Evolutionary conservation across 1,140 invertebrate species (phyloP).

Genomic region (Drosophila triauraria): DNA sequence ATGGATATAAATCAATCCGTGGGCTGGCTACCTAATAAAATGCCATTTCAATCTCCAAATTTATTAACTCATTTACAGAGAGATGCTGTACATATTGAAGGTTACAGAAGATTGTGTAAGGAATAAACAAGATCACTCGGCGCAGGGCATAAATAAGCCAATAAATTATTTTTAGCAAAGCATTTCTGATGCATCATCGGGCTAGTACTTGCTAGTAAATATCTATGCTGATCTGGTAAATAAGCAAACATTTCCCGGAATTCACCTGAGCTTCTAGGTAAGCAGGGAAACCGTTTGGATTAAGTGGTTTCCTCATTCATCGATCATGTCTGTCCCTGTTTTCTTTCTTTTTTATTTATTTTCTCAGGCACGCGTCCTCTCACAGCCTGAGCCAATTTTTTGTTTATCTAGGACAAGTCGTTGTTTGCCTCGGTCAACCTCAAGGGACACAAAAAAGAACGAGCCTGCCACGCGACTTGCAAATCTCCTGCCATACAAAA

Average conservation of each 20-base stretch:
- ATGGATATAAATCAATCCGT: constrained; percentile 38
- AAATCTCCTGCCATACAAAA: constrained; percentile 43
- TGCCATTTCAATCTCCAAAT: constrained; percentile 12
- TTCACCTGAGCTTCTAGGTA: constrained; percentile 7
- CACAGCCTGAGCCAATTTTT: constrained; percentile 55
- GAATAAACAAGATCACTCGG: constrained; percentile 37
- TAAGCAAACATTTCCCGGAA: constrained; percentile 4
- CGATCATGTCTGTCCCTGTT: background rate
- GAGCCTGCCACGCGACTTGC: constrained; percentile 38
- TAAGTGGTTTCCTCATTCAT: constrained; percentile 11
- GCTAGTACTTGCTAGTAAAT: constrained; percentile 13
- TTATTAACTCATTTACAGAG: constrained; percentile 8
- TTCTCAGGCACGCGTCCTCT: constrained; percentile 32
- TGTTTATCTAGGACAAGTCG: constrained; percentile 51
- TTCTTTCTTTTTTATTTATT: constrained; percentile 13
- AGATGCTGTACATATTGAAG: constrained; percentile 10
- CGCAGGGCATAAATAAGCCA: constrained; percentile 14
- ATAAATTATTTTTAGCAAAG: constrained; percentile 28
- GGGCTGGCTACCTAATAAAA: constrained; percentile 14
- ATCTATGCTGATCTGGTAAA: constrained; percentile 19
- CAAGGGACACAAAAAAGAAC: constrained; percentile 25
- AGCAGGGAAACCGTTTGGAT: constrained; percentile 6
- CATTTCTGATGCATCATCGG: constrained; percentile 17
- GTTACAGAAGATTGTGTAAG: constrained; percentile 12
- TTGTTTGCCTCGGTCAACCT: constrained; percentile 52